A percentile compares a stretch with the other conserved stretches of the same genome.
phyloP scores from a whole-genome alignment of 2,888 invertebrate genomes.

The Eugnorisma glareosa region DNA sequence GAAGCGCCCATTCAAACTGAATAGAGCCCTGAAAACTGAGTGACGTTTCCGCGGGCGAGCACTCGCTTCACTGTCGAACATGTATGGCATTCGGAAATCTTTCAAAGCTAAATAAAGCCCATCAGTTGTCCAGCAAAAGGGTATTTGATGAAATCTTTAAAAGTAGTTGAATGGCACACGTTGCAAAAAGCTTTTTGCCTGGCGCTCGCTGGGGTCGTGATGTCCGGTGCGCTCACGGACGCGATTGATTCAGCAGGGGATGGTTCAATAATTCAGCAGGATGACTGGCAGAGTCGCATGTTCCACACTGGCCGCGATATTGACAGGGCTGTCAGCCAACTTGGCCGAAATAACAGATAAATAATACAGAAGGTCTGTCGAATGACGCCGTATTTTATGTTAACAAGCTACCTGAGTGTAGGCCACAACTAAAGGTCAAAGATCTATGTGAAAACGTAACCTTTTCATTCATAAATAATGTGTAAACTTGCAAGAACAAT shows the following conservation, averaged over 20 bases:
- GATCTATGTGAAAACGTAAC: not conserved
- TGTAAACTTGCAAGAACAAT: not conserved
- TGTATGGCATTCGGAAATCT: slow-evolving; percentile 57
- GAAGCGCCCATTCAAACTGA: slow-evolving; percentile 56
- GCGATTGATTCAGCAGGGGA: slow-evolving; percentile 78
- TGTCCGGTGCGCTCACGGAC: slow-evolving; percentile 67
- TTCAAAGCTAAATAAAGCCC: slow-evolving; percentile 44
- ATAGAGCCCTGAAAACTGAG: slow-evolving; percentile 57
- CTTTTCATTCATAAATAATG: not conserved
- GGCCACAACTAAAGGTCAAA: not conserved
- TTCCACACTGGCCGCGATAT: slow-evolving; percentile 43
- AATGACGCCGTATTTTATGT: slow-evolving; percentile 33
- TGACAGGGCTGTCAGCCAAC: slow-evolving; percentile 50
- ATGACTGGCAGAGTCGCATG: slow-evolving; percentile 65
- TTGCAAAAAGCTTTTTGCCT: slow-evolving; percentile 72
- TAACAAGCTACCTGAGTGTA: slow-evolving; percentile 9
- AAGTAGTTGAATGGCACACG: slow-evolving; percentile 66
- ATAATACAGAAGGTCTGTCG: slow-evolving; percentile 49
- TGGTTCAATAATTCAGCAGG: slow-evolving; percentile 82
- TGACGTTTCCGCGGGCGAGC: slow-evolving; percentile 59
- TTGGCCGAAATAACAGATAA: slow-evolving; percentile 48
- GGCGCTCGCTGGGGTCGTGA: slow-evolving; percentile 58
- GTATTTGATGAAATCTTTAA: slow-evolving; percentile 67
- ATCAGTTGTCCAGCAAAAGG: slow-evolving; percentile 64
- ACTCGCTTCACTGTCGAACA: slow-evolving; percentile 27